Percentiles rank a stretch among this genome's conserved stretches.
Conservation (phyloP, 2,888 invertebrate species). For the Phrixothrix hirtus region DNA sequence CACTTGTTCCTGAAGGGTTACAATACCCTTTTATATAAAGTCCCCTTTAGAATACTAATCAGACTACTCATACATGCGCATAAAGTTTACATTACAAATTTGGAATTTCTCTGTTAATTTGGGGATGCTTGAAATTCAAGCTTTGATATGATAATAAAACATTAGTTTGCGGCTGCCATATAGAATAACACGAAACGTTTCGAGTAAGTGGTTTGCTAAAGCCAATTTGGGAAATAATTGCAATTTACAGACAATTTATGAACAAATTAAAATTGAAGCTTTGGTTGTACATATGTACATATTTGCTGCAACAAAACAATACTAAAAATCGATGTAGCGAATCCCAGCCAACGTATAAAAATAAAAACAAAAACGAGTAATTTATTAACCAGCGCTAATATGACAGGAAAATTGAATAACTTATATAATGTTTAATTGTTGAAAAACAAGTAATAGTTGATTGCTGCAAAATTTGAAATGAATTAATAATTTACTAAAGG, state of each 20-base stretch:
- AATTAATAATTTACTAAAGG: conserved; percentile 19
- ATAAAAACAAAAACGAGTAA: not conserved
- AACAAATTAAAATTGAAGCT: no score
- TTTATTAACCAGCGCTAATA: no score
- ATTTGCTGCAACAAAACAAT: not conserved
- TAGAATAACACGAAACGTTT: not conserved
- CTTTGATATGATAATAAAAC: conserved; percentile 6
- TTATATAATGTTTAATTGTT: no score
- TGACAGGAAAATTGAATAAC: no score
- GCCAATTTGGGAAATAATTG: no score
- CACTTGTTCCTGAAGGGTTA: conserved; percentile 19
- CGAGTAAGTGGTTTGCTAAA: no score
- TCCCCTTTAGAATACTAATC: conserved; percentile 29
- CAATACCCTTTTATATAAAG: conserved; percentile 18
- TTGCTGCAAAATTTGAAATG: conserved; percentile 7
- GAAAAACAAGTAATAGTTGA: no score
- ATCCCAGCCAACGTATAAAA: conserved; percentile 3
- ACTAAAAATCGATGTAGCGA: not conserved
- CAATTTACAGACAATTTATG: no score
- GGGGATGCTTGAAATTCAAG: conserved; percentile 12
- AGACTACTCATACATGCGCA: conserved; percentile 26
- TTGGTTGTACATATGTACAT: no score
- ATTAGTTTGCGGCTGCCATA: conserved; percentile 1
- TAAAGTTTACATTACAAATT: conserved; percentile 26
- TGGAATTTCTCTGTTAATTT: conserved; percentile 21